Evolutionary conservation across 2,113 vertebrate genomes (phyloP), one percentile per base, ranked within the genome.

Genomic region (Edolisoma coerulescens): DNA sequence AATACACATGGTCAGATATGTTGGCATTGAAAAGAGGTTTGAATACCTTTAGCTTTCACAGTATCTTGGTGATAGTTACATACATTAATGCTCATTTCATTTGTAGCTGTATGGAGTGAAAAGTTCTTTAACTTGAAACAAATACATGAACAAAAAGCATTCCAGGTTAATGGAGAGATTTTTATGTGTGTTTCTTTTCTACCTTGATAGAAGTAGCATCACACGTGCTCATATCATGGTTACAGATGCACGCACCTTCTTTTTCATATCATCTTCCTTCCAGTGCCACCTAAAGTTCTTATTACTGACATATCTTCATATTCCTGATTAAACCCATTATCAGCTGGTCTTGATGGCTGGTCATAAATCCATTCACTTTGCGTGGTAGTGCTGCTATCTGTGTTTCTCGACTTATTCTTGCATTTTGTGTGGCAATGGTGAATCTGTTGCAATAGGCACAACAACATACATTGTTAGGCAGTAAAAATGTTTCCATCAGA

Each of bases 301-400:
- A 78, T 44, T 53, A 89, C 9, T 56, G 95, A 78, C 75, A 60
- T 87, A 61, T 89, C 90, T 94, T 79, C 74, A 14, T 95, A 84
- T 77, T 83, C 86, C 32, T 93, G 85, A 71, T 63, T 69, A 82
- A 83, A 54, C 6, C 10, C 53, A 27, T 73, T 42, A 56, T 74
- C 68, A 70, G 56, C 33, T 69, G 14, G 12, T 79, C 37, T 50
- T n/a, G 41, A 69, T 49, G 85, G 85, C 54, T 57, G 80, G 28
- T 80, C n/a, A 7, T 90, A 94, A 76, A 64, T 90, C 94, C 78
- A 76, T 87, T 97, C 75, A 49, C 53, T 83, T 77, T 67, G 44
- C 57, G 42, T 17, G 26, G 45, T 54, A 53, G 44, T 0, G 10
- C 23, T 47, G 56, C 54, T 83, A 4, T 41, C 26, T 49, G 13